Evolutionary conservation across 2,888 invertebrate genomes (phyloP).

Genomic region (Sinhomidia bicolor): DNA sequence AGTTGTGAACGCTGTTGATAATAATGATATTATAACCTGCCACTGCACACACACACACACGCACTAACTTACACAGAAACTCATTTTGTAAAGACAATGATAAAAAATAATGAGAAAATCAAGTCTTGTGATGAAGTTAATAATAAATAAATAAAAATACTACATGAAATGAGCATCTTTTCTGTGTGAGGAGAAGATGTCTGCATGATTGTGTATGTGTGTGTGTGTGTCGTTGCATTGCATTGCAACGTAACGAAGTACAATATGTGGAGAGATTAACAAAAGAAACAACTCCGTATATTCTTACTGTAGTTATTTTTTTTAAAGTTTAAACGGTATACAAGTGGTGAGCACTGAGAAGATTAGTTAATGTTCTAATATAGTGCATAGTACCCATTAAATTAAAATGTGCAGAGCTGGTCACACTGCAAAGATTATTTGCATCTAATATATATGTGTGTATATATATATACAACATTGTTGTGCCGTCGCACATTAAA

Average conservation of each 20-base stretch:
- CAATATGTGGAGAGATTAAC: not conserved
- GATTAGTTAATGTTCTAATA: not conserved
- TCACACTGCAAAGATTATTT: not conserved
- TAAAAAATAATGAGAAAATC: not conserved
- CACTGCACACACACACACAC: not conserved
- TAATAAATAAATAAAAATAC: conserved; percentile 2
- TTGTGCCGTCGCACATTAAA: not conserved
- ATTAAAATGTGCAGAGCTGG: not conserved
- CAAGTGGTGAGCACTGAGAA: not conserved
- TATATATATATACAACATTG: not conserved
- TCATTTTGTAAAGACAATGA: conserved; percentile 33
- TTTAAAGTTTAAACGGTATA: not conserved
- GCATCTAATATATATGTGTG: not conserved
- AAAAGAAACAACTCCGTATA: not conserved
- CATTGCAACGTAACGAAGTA: no score
- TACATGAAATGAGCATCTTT: not conserved
- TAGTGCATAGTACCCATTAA: not conserved
- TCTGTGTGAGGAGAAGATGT: conserved; percentile 2
- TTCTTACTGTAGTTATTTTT: not conserved
- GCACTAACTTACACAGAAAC: not conserved
- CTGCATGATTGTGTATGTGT: not conserved
- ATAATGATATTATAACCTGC: not conserved
- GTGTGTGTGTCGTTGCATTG: not conserved
- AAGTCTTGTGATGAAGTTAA: conserved; percentile 25
- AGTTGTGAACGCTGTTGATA: not conserved